These are phyloP conservation scores for Cherax quadricarinatus DNA, from an alignment of 1,140 invertebrate genomes.

Conservation along the genomic window DNA sequence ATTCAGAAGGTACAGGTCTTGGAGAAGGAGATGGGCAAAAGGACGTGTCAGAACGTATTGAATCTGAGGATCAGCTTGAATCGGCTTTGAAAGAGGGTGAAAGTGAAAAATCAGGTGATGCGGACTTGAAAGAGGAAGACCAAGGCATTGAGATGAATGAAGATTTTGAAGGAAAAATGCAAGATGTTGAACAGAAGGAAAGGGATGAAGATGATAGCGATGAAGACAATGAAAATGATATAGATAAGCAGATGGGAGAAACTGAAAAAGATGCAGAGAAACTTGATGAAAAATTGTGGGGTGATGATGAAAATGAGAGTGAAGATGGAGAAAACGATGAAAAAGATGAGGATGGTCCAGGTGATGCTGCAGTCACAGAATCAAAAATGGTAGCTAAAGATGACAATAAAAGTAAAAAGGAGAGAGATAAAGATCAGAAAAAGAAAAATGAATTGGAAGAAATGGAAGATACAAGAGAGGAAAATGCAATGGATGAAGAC, in stretches of 20 bases:
- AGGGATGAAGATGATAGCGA: conserved; percentile 80
- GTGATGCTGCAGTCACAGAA: conserved; percentile 69
- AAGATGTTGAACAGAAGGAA: conserved; percentile 80
- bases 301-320: conserved; percentile 81
- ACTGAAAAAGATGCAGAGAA: conserved; percentile 89
- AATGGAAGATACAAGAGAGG: conserved; percentile 74
- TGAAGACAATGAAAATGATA: conserved; percentile 84
- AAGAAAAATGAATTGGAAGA: conserved; percentile 74
- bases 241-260: conserved; percentile 97
- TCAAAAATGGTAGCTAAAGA: conserved; percentile 75
- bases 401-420: conserved; percentile 76
- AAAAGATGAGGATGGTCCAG: conserved; percentile 77
- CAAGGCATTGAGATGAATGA: conserved; percentile 96
- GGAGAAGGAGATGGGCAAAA: conserved; percentile 95
- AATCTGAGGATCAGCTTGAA: conserved; percentile 96
- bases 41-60: conserved; percentile 96
- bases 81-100: conserved; percentile 89
- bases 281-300: conserved; percentile 81
- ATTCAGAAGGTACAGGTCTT: conserved; percentile 84
- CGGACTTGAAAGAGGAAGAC: conserved; percentile 88
- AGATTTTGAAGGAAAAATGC: conserved; percentile 90
- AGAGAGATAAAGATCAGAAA: conserved; percentile 77
- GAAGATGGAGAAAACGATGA: conserved; percentile 82
- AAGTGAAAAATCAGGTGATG: conserved; percentile 84
- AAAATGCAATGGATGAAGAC: conserved; percentile 73